Evolutionary conservation across 1,140 invertebrate species (phyloP), one percentile per base, ranked within the genome.

Genomic region (Drosophila kikkawai): DNA sequence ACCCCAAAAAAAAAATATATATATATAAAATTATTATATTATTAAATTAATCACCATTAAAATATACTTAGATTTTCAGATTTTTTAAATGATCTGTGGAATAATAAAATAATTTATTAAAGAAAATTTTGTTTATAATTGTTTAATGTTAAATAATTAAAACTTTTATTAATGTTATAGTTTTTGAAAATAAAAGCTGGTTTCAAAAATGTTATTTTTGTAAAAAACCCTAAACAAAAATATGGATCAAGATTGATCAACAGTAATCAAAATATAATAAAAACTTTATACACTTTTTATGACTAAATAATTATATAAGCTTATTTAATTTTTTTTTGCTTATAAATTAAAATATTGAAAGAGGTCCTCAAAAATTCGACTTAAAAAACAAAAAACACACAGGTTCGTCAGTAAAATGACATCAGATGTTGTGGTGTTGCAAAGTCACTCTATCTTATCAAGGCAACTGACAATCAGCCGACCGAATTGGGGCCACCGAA

Each of bases 391-490:
- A 15, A 36, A 60, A 34, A 34, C 19, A 13, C 19, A 1, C 19
- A 36, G 13, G 7, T 37, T 37, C 12, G 34, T 36, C 17, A 19
- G 15, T 13, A 22, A 55, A 36, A 45, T 70, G 63, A 70, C 63
- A 68, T 70, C 67, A 55, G 67, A 68, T 56, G 53, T 34, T 34
- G 17, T 47, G 47, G n/a, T 48, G 64, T 68, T 70, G 39, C 22
- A 64, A 68, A 70, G 41, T 32, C 53, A 26, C 39, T 66, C 44
- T 73, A 73, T 59, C 69, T 73, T 51, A 73, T 73, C 67, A 41
- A 60, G 32, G 6, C 42, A 71, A 60, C 26, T 73, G 42, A 37
- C 42, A 48, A 70, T 36, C 36, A 55, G 17, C 11, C 26, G 26
- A 6, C 2, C 15, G 39, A 42, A 50, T 19, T 73, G 9, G 17